phyloP scores from a whole-genome alignment of 2,113 vertebrate genomes.

The Panthera tigris region DNA sequence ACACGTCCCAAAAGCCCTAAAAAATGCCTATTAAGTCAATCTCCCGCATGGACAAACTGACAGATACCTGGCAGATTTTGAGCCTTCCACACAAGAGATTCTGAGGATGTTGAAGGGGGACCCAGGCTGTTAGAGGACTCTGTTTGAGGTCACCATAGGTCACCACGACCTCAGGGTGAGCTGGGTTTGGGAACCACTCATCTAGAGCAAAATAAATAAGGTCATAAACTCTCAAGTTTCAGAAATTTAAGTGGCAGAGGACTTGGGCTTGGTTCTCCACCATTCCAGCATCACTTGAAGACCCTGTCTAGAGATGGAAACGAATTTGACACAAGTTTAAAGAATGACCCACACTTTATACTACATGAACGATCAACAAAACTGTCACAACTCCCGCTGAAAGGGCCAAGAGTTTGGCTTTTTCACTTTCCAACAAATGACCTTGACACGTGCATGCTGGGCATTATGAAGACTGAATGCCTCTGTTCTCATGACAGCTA shows the following conservation, averaged over 20 bases:
- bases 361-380: neutral
- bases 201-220: neutral
- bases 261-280: neutral
- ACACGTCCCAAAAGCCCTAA: neutral
- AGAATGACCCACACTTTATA: neutral
- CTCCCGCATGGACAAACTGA: neutral
- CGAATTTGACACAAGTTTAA: neutral
- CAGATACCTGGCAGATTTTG: neutral
- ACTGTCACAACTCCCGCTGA: neutral
- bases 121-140: no score
- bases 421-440: neutral
- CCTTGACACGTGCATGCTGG: neutral
- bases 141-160: neutral
- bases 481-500: neutral
- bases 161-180: neutral
- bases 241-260: neutral
- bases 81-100: neutral
- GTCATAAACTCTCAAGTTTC: neutral
- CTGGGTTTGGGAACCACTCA: neutral
- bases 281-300: neutral
- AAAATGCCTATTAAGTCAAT: neutral
- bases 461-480: neutral
- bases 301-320: neutral
- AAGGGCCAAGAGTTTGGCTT: neutral
- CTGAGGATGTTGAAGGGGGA: neutral